Conservation (phyloP, 1,140 invertebrate species). For the Musca domestica region DNA sequence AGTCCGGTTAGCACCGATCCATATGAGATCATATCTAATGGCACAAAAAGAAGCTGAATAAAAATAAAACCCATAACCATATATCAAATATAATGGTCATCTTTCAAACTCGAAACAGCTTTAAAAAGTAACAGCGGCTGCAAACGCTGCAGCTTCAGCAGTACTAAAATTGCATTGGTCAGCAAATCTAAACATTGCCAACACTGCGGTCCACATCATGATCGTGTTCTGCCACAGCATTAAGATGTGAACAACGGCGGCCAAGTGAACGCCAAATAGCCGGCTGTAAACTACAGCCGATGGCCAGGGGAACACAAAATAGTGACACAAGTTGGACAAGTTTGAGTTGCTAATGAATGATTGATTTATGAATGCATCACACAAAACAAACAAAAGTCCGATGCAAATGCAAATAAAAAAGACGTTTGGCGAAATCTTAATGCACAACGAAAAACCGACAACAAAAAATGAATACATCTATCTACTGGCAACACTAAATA, state of each 20-base stretch:
- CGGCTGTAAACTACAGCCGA: too few species aligned
- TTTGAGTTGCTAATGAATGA: conserved; percentile 19
- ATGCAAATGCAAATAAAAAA: conserved; percentile 9
- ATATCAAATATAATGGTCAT: conserved; percentile 10
- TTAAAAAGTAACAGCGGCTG: too few species aligned
- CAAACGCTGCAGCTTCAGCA: too few species aligned
- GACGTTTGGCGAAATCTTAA: background rate
- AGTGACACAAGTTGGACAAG: conserved; percentile 20
- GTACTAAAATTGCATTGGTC: too few species aligned
- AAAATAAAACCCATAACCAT: conserved; percentile 1
- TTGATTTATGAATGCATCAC: conserved; percentile 19
- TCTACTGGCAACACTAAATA: background rate
- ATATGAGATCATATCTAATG: conserved; percentile 20
- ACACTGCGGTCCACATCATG: too few species aligned
- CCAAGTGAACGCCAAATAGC: too few species aligned
- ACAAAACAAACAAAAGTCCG: background rate
- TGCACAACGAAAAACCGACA: too few species aligned
- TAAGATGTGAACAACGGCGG: too few species aligned
- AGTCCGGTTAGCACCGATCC: background rate
- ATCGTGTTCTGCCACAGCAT: too few species aligned
- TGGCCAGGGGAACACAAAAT: background rate
- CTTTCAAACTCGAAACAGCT: too few species aligned
- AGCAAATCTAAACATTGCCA: too few species aligned
- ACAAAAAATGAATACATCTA: background rate
- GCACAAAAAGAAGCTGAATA: conserved; percentile 4